Evolutionary conservation across 2,888 invertebrate genomes (phyloP), one percentile per base, ranked within the genome.

Genomic region (Hedya salicella): DNA sequence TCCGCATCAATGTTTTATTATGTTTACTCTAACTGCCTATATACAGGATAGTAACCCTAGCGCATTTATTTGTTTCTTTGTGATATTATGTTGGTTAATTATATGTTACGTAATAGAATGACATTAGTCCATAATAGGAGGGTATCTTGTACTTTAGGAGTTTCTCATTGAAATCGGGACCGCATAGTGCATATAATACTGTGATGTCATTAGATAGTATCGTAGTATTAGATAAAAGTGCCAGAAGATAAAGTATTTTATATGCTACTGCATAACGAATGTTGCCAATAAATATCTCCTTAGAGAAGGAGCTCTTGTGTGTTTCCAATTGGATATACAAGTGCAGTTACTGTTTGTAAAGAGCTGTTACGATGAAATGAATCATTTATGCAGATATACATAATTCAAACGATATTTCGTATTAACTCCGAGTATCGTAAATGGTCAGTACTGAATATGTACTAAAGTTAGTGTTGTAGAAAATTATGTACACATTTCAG

Each of bases 161-260:
- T 44, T 42, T 62, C 2, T 30, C 39, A 63, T 30, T 39, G 46
- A 57, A 52, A 61, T 66, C 48, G 16, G 48, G 32, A 66, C 48
- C 54, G 66, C 66, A 61, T 14, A 54, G 49, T 21, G 39, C 62
- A 65, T 25, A 25, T 73, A 77, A 75, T 78, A 78, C 80, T 84
- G 86, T 86, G 85, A 83, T 86, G 83, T 78, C 74, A 69, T 79
- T 83, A 85, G 71, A 66, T 82, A 79, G 71, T 73, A 72, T 69
- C 68, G 67, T 87, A 87, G 81, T 68, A 60, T 87, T 83, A 86
- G 82, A 79, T 76, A 86, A 88, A 88, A 81, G 90, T 91, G 91
- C 91, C 91, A 91, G 87, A 90, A 78, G 73, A 72, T 70, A 69
- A 71, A 67, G 61, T 68, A 62, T 65, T 63, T 67, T 64, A 52